Base-by-base conservation (phyloP, 2,797 vertebrate genomes). In the Sitta carolinensis region DNA sequence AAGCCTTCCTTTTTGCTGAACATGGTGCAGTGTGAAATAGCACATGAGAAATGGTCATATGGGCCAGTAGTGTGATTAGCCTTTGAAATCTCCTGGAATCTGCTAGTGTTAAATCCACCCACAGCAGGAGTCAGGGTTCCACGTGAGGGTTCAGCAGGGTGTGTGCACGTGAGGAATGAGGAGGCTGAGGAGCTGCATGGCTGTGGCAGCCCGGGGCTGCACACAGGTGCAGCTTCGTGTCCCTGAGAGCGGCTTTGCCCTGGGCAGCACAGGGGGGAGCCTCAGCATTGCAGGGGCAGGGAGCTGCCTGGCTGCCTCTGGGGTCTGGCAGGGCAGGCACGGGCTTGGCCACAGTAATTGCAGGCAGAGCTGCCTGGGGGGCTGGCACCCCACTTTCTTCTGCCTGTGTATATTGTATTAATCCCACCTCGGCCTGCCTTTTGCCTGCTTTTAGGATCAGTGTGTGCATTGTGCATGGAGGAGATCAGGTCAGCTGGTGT, bases 151-250 rank as follows among this genome's bases (percentile, higher is more conserved):
- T 9, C 17, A 36, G 26, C 22, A 70, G 45, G 70, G 13, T 23
- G 2, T 25, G 21, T 67, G 36, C 40, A 2, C 2, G 5, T 54
- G 67, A 67, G n/a, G 59, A 42, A 12, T 38, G 8, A 47, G 73
- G 38, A 68, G n/a, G 51, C 40, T 27, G 26, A 32, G 29, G 55
- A 16, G 40, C 32, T 5, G 42, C 40, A 40, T 29, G 75, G 36
- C 2, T 1, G 9, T 32, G 57, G 34, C 73, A 77, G 29, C 26
- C 45, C 47, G 30, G 57, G 36, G 38, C 5, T 47, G 55, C 40
- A 42, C 43, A 11, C 17, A 50, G 51, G 20, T 45, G 5, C 16
- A 20, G 7, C 61, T 47, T 32, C 0, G 0, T 58, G n/a, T 85
- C 26, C 34, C 30, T 62, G 32, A 16, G 23, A 55, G 21, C 3